A percentile compares a stretch with the other conserved stretches of the same genome.
These are phyloP conservation scores for Heliocidaris tuberculata DNA, from an alignment of 35 echinoderm and acorn worm genomes.

Conservation along the genomic window DNA sequence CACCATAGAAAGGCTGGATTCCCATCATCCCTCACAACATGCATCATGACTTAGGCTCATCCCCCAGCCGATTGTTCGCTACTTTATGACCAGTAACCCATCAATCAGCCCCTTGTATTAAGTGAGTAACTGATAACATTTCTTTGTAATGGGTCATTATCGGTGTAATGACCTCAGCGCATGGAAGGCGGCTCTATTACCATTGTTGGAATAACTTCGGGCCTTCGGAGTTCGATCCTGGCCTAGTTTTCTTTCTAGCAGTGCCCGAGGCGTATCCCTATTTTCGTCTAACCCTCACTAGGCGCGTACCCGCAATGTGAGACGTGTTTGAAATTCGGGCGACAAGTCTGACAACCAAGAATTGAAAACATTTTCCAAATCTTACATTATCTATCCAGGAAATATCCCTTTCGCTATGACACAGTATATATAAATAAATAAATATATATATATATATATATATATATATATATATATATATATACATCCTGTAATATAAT, in stretches of 20 bases:
- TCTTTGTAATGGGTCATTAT: conserved; percentile 40
- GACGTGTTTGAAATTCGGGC: background rate
- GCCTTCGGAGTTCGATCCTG: conserved; percentile 13
- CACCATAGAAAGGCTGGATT: conserved; percentile 33
- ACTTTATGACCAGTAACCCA: conserved; percentile 9
- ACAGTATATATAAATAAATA: background rate
- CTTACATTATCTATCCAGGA: too few species aligned
- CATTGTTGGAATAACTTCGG: conserved; percentile 32
- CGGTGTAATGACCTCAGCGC: conserved; percentile 38
- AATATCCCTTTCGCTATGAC: background rate
- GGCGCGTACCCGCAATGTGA: background rate
- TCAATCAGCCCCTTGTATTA: conserved; percentile 44
- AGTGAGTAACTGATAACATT: conserved; percentile 48
- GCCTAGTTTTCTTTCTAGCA: conserved; percentile 17
- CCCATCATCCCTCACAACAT: conserved; percentile 26
- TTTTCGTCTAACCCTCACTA: background rate
- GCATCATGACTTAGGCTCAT: conserved; percentile 50
- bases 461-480: background rate
- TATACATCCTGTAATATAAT: background rate
- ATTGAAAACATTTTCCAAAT: background rate
- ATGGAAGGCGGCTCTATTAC: conserved; percentile 24
- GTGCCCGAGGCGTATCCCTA: background rate
- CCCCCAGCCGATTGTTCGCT: conserved; percentile 36
- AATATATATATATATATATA: background rate
- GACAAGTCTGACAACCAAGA: background rate